phyloP scores from a whole-genome alignment of 2,888 invertebrate genomes.

The Lycophotia porphyrea region DNA sequence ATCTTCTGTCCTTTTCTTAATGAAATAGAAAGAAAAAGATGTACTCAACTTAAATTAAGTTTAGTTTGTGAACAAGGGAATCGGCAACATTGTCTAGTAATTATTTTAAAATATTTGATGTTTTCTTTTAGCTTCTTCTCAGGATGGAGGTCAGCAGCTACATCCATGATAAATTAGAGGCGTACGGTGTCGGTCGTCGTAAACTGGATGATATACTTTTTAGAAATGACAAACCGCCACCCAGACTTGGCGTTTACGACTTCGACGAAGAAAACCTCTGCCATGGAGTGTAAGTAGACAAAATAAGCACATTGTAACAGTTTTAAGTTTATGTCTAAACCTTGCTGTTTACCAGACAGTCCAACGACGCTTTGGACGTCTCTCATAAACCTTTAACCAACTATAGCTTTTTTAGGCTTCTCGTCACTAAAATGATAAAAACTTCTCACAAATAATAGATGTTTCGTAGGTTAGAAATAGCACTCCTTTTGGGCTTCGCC shows the following conservation, averaged over 20 bases:
- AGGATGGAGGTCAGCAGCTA: conserved; percentile 53
- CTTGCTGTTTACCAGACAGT: background rate
- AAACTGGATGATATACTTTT: conserved; percentile 88
- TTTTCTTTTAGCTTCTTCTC: conserved; percentile 16
- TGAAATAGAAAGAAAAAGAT: no score
- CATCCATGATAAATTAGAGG: conserved; percentile 71
- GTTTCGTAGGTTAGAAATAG: background rate
- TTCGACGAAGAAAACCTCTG: conserved; percentile 90
- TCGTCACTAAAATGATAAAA: background rate
- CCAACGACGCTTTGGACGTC: background rate
- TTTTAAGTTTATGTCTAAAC: background rate
- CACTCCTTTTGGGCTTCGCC: no score
- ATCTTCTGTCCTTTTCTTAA: no score
- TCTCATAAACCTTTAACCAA: background rate
- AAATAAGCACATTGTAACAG: background rate
- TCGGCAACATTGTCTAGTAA: no score
- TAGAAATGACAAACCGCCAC: conserved; percentile 77
- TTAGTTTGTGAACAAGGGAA: no score
- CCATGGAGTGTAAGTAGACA: conserved; percentile 87
- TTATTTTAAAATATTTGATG: background rate
- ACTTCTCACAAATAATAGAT: background rate
- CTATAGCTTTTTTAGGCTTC: background rate
- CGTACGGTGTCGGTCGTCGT: conserved; percentile 85
- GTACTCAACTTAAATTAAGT: no score
- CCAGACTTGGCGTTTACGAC: conserved; percentile 87